phyloP scores from a whole-genome alignment of 2,888 invertebrate genomes.

The Drosophila melanosoma region DNA sequence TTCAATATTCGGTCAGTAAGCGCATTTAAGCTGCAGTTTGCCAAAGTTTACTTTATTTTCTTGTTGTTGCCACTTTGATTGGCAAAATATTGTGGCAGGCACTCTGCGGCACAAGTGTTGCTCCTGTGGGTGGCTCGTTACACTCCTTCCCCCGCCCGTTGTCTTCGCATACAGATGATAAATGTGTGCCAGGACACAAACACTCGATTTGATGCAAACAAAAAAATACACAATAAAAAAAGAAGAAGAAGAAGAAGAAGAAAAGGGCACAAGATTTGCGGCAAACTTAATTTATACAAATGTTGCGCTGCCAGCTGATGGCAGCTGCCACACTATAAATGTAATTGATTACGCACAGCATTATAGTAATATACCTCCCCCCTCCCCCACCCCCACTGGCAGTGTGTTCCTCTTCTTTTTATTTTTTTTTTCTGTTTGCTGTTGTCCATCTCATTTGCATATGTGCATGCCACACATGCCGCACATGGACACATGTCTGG shows the following conservation, averaged over 20 bases:
- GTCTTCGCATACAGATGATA: constrained; percentile 50
- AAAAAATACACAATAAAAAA: constrained; percentile 6
- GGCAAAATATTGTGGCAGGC: constrained; percentile 58
- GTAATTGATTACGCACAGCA: constrained; percentile 74
- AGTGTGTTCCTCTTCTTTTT: background rate
- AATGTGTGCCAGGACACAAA: constrained; percentile 43
- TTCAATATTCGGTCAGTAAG: background rate
- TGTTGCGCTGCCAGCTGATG: constrained; percentile 70
- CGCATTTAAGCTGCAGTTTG: background rate
- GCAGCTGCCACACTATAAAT: constrained; percentile 69
- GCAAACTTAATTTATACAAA: constrained; percentile 77
- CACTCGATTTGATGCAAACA: constrained; percentile 43
- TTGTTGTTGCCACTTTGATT: constrained; percentile 43
- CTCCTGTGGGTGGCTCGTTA: constrained; percentile 12
- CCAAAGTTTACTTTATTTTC: background rate
- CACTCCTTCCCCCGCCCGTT: background rate
- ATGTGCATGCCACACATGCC: constrained; percentile 59
- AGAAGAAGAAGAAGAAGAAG: background rate
- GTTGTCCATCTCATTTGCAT: constrained; percentile 59
- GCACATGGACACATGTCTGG: constrained; percentile 50
- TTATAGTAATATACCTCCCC: constrained; percentile 36
- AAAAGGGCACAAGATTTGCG: constrained; percentile 18
- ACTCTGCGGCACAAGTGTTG: constrained; percentile 10
- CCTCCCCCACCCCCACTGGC: background rate
- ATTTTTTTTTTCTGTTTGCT: constrained; percentile 10